Evolutionary conservation across 2,113 vertebrate species (phyloP).

Genomic region (Cottus gobio): DNA sequence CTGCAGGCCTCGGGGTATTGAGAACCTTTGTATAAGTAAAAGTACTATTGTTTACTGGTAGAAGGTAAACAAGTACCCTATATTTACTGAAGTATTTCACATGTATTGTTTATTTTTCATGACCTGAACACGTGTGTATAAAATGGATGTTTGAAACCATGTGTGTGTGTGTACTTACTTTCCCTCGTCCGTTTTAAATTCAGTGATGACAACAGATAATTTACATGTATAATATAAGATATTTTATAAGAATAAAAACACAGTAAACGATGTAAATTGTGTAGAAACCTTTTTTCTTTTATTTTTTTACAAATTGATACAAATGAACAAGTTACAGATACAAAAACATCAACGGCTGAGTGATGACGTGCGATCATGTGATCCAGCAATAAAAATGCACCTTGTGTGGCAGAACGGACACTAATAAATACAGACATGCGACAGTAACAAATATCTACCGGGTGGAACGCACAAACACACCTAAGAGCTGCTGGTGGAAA

Average conservation of each 20-base stretch:
- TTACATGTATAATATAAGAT: neutral
- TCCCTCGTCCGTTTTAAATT: neutral
- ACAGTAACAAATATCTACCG: slow-evolving; percentile 57
- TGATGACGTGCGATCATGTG: slow-evolving; percentile 29
- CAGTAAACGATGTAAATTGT: slow-evolving; percentile 29
- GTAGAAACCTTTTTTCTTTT: slow-evolving; percentile 55
- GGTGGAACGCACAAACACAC: slow-evolving; percentile 64
- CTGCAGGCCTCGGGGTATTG: neutral
- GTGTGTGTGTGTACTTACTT: neutral
- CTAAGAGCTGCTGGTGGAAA: slow-evolving; percentile 48
- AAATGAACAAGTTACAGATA: slow-evolving; percentile 67
- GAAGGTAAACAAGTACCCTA: too few species aligned
- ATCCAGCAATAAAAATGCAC: slow-evolving; percentile 44
- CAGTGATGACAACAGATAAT: slow-evolving; percentile 1
- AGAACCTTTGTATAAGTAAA: too few species aligned
- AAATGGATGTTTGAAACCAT: neutral
- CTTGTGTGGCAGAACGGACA: slow-evolving; percentile 52
- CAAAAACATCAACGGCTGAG: slow-evolving; percentile 47
- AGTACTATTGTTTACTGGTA: too few species aligned
- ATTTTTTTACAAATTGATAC: slow-evolving; percentile 67
- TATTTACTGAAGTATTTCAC: too few species aligned
- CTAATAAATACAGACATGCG: slow-evolving; percentile 74
- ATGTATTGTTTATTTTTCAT: neutral
- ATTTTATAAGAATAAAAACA: neutral
- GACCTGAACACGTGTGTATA: slow-evolving; percentile 16